Conservation (phyloP, 2,888 invertebrate species). For the Diarsia dahlii region DNA sequence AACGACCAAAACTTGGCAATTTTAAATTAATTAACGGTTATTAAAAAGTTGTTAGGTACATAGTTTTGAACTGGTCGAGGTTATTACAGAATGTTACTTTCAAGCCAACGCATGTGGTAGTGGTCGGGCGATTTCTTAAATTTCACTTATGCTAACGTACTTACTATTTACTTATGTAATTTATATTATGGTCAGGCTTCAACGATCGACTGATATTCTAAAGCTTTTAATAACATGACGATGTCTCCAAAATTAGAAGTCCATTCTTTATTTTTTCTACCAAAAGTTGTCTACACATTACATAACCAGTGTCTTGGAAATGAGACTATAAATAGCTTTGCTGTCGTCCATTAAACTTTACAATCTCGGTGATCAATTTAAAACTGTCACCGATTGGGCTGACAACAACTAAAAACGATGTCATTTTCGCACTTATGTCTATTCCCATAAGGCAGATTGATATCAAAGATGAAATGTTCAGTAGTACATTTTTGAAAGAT, state of each 20-base stretch:
- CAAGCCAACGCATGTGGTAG: slow-evolving; percentile 1
- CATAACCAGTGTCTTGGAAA: slow-evolving; percentile 24
- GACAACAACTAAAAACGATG: slow-evolving; percentile 6
- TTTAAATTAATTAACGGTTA: slow-evolving; percentile 45
- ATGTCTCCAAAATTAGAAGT: neutral
- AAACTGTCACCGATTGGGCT: slow-evolving; percentile 35
- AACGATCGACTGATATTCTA: neutral
- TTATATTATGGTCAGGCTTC: neutral
- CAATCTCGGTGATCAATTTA: slow-evolving; percentile 50
- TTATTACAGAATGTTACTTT: slow-evolving; percentile 33
- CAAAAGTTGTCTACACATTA: slow-evolving; percentile 7
- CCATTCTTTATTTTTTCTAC: neutral
- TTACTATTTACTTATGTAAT: slow-evolving; percentile 10
- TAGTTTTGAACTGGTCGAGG: slow-evolving; percentile 43
- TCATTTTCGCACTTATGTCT: slow-evolving; percentile 1
- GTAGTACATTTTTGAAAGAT: slow-evolving; percentile 20
- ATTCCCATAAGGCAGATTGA: neutral
- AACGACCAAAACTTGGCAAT: slow-evolving; percentile 46
- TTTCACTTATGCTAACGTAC: slow-evolving; percentile 43
- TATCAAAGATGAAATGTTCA: slow-evolving; percentile 9
- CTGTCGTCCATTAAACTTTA: slow-evolving; percentile 31
- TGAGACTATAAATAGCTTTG: slow-evolving; percentile 32
- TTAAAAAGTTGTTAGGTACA: slow-evolving; percentile 31
- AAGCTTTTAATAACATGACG: neutral
- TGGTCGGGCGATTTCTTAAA: slow-evolving; percentile 30